Evolutionary conservation across 2,888 invertebrate genomes (phyloP).

Genomic region (Macrosoma leucophasiata): DNA sequence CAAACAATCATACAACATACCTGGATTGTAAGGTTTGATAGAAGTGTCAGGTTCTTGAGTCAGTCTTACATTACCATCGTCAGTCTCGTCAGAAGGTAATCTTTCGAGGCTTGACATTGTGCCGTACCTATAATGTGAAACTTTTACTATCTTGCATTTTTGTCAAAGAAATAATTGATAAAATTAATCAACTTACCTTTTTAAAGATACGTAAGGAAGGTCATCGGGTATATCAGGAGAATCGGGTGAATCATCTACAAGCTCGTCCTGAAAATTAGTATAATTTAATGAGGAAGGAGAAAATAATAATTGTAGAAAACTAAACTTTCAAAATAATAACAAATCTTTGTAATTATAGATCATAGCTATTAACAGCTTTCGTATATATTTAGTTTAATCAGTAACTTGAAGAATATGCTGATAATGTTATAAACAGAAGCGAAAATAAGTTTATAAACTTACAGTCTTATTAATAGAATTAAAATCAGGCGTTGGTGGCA

Average conservation of each 20-base stretch:
- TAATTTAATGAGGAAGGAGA: slow-evolving; percentile 2
- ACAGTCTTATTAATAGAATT: slow-evolving; percentile 63
- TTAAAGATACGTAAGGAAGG: slow-evolving; percentile 82
- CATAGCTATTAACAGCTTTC: no score
- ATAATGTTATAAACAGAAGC: no score
- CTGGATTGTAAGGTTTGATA: slow-evolving; percentile 44
- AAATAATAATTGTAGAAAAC: slow-evolving; percentile 3
- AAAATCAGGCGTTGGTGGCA: slow-evolving; percentile 84
- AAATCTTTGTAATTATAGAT: slow-evolving; percentile 7
- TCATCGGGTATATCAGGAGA: slow-evolving; percentile 82
- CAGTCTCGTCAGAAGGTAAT: slow-evolving; percentile 78
- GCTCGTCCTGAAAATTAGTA: slow-evolving; percentile 55
- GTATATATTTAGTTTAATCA: no score
- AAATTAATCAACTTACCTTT: slow-evolving; percentile 54
- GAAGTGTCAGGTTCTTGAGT: slow-evolving; percentile 54
- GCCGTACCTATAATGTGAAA: slow-evolving; percentile 69
- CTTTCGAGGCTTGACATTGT: slow-evolving; percentile 84
- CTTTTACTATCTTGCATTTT: not conserved
- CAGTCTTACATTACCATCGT: slow-evolving; percentile 73
- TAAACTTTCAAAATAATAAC: slow-evolving; percentile 1
- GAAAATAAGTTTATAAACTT: slow-evolving; percentile 41
- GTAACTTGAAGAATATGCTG: no score
- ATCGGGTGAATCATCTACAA: slow-evolving; percentile 80
- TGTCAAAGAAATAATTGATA: slow-evolving; percentile 2
- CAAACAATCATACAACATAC: no score